Base-by-base conservation (phyloP, 2,113 vertebrate genomes). In the Holacanthus passer region DNA sequence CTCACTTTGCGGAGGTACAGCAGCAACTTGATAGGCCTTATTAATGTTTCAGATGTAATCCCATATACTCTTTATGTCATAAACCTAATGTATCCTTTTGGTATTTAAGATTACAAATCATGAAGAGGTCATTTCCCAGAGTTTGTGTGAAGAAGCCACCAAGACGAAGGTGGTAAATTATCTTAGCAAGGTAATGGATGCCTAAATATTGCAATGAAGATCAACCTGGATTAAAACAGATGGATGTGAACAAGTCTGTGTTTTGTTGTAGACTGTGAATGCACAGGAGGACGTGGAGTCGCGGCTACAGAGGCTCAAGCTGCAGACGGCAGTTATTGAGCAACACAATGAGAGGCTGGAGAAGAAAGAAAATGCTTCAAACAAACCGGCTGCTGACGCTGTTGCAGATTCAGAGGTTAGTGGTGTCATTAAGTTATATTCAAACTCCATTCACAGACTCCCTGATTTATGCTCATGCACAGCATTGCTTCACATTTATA, bases 1-100 rank as follows among this genome's bases (percentile, higher is more conserved):
- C 96, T 29, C 91, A 74, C 2, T 99, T 99, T 94, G 98, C 97
- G 69, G 97, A 98, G 96, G 98, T 98, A 89, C 83, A 81, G 45
- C 17, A 52, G 39, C 3, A 35, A 39, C 41, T 8, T 11, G 1
- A 6, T 1, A 4, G 4, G 5, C 29, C 22, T 14, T 16, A 1
- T 7, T 20, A 0, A 59, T 10, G 14, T 55, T 74, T 77, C 4
- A 71, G 22, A 50, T 29, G 1, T 14, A 56, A 17, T 58, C 9
- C 3, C 50, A 4, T 32, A 7, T 3, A 29, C 7, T 0, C 39
- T 63, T 55, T 0, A 55, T 29, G 17, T 56, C 6, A 9, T 35
- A 56, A 58, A 10, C 7, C 8, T 24, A 22, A 74, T 50, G 8
- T 77, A 14, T 64, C 84, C 65, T 89, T 77, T 82, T 72, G 50